Base-by-base conservation (phyloP, 1,140 invertebrate species). In the Monomorium pharaonis region DNA sequence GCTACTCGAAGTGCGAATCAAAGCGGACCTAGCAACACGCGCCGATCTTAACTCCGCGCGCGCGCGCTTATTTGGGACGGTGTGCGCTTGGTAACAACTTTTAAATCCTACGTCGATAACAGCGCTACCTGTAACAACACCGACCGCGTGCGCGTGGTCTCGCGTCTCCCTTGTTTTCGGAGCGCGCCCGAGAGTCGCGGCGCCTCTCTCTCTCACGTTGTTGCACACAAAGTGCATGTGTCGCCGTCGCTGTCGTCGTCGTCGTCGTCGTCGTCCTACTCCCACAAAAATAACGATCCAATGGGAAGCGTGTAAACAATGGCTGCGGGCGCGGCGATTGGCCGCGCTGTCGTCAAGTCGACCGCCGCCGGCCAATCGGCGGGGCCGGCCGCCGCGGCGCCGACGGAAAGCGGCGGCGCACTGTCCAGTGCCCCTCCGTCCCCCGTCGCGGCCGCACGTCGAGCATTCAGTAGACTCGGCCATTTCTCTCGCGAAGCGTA, bases 391-490 rank as follows among this genome's bases (percentile, higher is more conserved):
- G n/a, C 5, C 21, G 7, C 49, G 84, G 88, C 44, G 69, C 54
- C 30, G 65, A n/a, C 24, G 47, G 85, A 91, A 84, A 88, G 51
- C 47, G 27, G 65, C 63, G 67, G 80, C 77, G 75, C 85, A 58
- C 75, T 80, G 86, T 87, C 78, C 62, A 24, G 60, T n/a, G 87
- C 75, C 72, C 67, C 81, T 84, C 65, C 74, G 63, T 86, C 77
- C 44, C 56, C 1, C 14, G 58, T 56, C 77, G 74, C 81, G 58
- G 24, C 21, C 49, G 88, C 85, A 85, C 89, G 90, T 74, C 85
- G 88, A 86, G 86, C 92, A 85, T 91, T 92, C 94, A 94, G 94
- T 93, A 76, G 94, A 94, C 93, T 94, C 94, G 93, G 94, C 94
- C 94, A 95, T 95, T 95, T 94, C 93, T 93, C 89, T 94, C 91